A percentile compares a stretch with the other conserved stretches of the same genome.
Evolutionary conservation across 1,140 invertebrate species (phyloP).

Genomic region (Potamilus streckersoni): DNA sequence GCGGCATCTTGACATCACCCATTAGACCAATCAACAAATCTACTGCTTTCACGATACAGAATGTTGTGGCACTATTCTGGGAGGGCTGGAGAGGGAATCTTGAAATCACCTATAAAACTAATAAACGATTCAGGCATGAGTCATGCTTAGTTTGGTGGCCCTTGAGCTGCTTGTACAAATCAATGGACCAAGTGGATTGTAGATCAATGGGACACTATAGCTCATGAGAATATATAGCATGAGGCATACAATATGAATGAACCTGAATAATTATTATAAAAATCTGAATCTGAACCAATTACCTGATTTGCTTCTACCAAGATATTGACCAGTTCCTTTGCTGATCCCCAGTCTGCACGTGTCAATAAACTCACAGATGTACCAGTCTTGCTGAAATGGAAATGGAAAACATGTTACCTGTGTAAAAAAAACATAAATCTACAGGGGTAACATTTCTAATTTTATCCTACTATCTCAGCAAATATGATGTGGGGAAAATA

Average conservation of each 20-base stretch:
- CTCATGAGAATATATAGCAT: neutral
- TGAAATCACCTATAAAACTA: too few relatives aligned
- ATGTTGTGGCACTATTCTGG: too few relatives aligned
- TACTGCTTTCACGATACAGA: too few relatives aligned
- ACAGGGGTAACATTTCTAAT: neutral
- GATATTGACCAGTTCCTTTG: constrained; percentile 64
- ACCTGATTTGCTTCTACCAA: constrained; percentile 65
- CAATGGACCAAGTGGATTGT: too few relatives aligned
- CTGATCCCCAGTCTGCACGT: constrained; percentile 62
- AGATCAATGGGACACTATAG: neutral
- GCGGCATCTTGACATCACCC: too few relatives aligned
- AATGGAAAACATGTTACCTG: neutral
- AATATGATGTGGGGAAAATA: too few relatives aligned
- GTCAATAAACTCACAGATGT: constrained; percentile 62
- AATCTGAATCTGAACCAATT: neutral
- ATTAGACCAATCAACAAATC: too few relatives aligned
- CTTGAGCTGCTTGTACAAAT: too few relatives aligned
- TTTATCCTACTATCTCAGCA: too few relatives aligned
- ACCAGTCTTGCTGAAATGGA: constrained; percentile 71
- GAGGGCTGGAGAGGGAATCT: too few relatives aligned
- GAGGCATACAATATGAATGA: neutral
- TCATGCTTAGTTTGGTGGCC: too few relatives aligned
- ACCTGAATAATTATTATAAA: neutral
- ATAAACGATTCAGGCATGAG: too few relatives aligned
- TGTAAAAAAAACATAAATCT: neutral